Conservation (phyloP, 2,888 invertebrate genomes). For the Pollenia labialis region DNA sequence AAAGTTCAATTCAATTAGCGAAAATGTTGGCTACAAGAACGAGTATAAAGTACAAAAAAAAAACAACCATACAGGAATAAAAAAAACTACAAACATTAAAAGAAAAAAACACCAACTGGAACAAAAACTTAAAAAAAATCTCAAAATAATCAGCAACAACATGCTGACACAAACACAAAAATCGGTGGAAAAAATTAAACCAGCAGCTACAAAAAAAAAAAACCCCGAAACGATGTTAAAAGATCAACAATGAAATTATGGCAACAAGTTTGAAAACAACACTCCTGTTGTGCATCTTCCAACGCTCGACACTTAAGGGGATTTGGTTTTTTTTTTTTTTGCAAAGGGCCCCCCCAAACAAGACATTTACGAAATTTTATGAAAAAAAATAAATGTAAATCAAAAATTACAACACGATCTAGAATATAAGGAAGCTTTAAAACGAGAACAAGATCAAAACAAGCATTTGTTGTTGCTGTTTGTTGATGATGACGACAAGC, state of each 20-base stretch:
- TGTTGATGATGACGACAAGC: conserved; percentile 48
- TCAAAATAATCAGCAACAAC: conserved; percentile 69
- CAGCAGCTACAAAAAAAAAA: conserved; percentile 7
- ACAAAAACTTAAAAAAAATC: conserved; percentile 36
- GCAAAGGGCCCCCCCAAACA: conserved; percentile 58
- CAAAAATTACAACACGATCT: conserved; percentile 64
- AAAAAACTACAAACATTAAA: conserved; percentile 26
- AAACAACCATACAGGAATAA: conserved; percentile 49
- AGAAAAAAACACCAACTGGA: conserved; percentile 7
- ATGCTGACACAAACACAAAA: conserved; percentile 60
- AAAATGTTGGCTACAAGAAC: conserved; percentile 67
- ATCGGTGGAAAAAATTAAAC: conserved; percentile 24
- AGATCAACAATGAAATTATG: conserved; percentile 73
- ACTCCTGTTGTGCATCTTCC: conserved; percentile 58
- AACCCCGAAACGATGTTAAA: conserved; percentile 69
- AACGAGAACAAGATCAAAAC: conserved; percentile 60
- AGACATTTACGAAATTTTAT: conserved; percentile 19
- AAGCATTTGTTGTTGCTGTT: conserved; percentile 32
- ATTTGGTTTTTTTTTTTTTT: not conserved
- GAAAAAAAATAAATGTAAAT: conserved; percentile 48
- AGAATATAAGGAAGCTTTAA: conserved; percentile 39
- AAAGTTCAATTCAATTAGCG: conserved; percentile 75
- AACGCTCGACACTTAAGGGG: conserved; percentile 54
- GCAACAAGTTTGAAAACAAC: conserved; percentile 68
- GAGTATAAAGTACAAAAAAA: conserved; percentile 22